These are phyloP conservation scores for Rotaria magnacalcarata DNA, from an alignment of 2,888 invertebrate species.

Conservation along the genomic window DNA sequence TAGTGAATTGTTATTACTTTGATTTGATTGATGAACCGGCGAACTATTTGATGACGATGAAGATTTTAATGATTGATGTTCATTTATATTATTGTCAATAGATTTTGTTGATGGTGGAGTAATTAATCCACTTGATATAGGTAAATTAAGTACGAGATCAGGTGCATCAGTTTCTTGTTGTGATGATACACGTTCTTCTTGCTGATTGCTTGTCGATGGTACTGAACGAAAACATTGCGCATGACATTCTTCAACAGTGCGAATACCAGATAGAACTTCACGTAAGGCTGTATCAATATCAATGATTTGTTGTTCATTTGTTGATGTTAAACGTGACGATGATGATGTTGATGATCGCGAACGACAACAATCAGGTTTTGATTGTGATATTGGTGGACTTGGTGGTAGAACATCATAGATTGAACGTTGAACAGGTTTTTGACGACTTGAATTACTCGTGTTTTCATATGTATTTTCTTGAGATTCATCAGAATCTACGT, in stretches of 20 bases:
- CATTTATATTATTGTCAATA: not conserved
- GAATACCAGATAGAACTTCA: conserved; percentile 56
- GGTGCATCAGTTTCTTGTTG: conserved; percentile 25
- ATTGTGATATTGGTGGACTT: not conserved
- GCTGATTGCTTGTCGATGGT: not conserved
- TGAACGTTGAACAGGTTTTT: not conserved
- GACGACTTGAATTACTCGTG: not conserved
- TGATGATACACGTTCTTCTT: conserved; percentile 9
- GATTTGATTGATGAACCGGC: not conserved
- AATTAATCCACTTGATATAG: not conserved
- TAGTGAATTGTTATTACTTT: not conserved
- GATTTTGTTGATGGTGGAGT: conserved; percentile 17
- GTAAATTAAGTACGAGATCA: conserved; percentile 36
- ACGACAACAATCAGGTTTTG: not conserved
- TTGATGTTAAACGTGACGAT: conserved; percentile 10
- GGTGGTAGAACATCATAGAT: not conserved
- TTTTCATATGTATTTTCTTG: conserved; percentile 28
- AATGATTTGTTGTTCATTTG: conserved; percentile 30
- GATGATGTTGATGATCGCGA: conserved; percentile 9
- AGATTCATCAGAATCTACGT: not conserved
- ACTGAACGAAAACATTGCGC: conserved; percentile 33
- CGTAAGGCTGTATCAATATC: conserved; percentile 59
- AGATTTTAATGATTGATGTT: conserved; percentile 21
- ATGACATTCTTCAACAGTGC: conserved; percentile 35
- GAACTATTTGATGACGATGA: not conserved